These are phyloP conservation scores for Notolabrus celidotus DNA, from an alignment of 2,797 vertebrate genomes.

Conservation along the genomic window DNA sequence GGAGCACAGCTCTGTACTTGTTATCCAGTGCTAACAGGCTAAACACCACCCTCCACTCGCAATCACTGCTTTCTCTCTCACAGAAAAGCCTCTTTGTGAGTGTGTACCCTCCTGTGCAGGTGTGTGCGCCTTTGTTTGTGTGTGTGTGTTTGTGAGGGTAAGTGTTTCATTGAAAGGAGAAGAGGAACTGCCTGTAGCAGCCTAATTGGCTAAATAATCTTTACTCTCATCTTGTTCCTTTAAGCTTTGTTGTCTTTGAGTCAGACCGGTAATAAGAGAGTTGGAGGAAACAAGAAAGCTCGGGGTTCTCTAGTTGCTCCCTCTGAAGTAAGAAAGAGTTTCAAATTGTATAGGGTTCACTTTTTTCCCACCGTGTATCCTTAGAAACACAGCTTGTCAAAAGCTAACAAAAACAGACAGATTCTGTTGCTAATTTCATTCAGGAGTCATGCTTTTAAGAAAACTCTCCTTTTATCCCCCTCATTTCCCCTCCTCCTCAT, in stretches of 20 bases:
- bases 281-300: constrained; percentile 40
- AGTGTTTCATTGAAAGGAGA: constrained; percentile 45
- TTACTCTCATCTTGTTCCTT: constrained; percentile 31
- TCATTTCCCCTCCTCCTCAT: constrained; percentile 22
- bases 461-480: constrained; percentile 62
- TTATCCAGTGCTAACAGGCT: constrained; percentile 70
- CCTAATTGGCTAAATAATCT: constrained; percentile 67
- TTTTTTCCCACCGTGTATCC: constrained; percentile 46
- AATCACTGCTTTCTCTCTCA: constrained; percentile 58
- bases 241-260: constrained; percentile 47
- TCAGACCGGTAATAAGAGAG: constrained; percentile 54
- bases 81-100: constrained; percentile 52
- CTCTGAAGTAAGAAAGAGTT: constrained; percentile 52
- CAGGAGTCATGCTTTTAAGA: constrained; percentile 60
- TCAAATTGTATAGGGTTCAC: constrained; percentile 43
- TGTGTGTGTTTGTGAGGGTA: constrained; percentile 21
- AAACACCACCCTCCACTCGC: constrained; percentile 64
- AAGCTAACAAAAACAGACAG: constrained; percentile 60
- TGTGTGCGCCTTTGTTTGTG: constrained; percentile 40
- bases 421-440: constrained; percentile 79
- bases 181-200: constrained; percentile 43
- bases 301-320: constrained; percentile 40
- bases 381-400: constrained; percentile 64
- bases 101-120: constrained; percentile 35
- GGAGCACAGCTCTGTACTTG: constrained; percentile 58